Evolutionary conservation across 1,140 invertebrate species (phyloP), one percentile per base, ranked within the genome.

Genomic region (Lucilia sericata): DNA sequence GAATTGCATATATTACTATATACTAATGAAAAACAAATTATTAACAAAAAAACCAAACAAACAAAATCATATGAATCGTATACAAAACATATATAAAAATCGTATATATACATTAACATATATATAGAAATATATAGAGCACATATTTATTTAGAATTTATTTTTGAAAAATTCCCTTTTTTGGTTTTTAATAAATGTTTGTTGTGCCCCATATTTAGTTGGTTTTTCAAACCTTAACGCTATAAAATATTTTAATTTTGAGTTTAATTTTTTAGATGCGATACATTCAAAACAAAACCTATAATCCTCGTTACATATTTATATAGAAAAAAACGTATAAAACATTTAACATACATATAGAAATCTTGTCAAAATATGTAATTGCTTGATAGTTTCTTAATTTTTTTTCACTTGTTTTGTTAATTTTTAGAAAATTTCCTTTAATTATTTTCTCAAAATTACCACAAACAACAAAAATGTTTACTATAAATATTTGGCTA

Each of bases 1-100:
- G 76, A 80, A 80, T 80, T 80, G 76, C 76, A 80, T 80, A 80
- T 80, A 78, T n/a, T 17, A 10, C 14, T 78, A 78, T 78, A 78
- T 78, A 78, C 75, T 78, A 78, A 42, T 42, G 36, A 19, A 34
- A 78, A 30, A 30, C 25, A 30, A 47, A 80, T 12, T 5, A 80
- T 9, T 30, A 30, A 30, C 25, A 30, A 51, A 49, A 49, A 25
- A 80, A 74, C 49, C 7, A 80, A 80, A 51, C 34, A 30, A 17
- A 75, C 70, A 21, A 76, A 76, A 76, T 36, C 75, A 78, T 80
- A 49, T 47, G 10, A 78, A 42, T 78, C 75, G 55, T 60, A 78
- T 47, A 78, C 75, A 19, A 78, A 60, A 60, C 55, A 70, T 70
- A 70, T 70, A 70, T 49, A 80, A 17, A 76, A 36, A 76, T 76